Evolutionary conservation across 2,113 vertebrate species (phyloP), one percentile per base, ranked within the genome.

Genomic region (Panthera leo): DNA sequence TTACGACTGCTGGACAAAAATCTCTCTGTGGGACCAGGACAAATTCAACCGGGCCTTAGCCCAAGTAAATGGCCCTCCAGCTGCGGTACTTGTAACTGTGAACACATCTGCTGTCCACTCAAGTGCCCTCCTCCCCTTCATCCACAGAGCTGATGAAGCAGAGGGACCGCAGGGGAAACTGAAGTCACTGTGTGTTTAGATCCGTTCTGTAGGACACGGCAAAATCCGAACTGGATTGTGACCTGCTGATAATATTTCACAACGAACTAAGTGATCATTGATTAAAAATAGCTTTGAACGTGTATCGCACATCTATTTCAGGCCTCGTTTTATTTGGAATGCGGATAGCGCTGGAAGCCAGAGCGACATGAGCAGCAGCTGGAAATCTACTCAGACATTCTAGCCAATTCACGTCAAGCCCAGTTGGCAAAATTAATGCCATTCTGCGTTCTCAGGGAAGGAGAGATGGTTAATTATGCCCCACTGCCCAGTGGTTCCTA

Each of bases 231-330:
- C 96, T 36, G 87, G 93, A 95, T 96, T 95, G 63, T 95, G 91
- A 98, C 97, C 96, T 80, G 92, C 96, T 92, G 95, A 93, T 97
- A 96, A 96, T 98, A 96, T 85, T 97, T 97, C 96, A 87, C 91
- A 92, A 96, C 95, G 31, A 98, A 97, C 93, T 92, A 95, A 98
- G 96, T 95, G 96, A 98, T 98, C 97, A 97, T 79, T 95, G 97
- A 97, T 98, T 98, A 98, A 98, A 98, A 98, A 98, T 98, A 98
- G 96, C 96, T 89, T 95, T 87, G 91, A 97, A 97, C 83, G 84
- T 78, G 97, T 97, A 98, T 92, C 65, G 2, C 94, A 80, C 96
- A 78, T 97, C 97, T 98, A 98, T 98, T 98, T 97, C 70, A 61
- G 94, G 93, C 91, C 89, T 94, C 29, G 18, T 97, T 98, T 96